These are phyloP conservation scores for Rutpela maculata DNA, from an alignment of 2,888 invertebrate species.

Conservation along the genomic window DNA sequence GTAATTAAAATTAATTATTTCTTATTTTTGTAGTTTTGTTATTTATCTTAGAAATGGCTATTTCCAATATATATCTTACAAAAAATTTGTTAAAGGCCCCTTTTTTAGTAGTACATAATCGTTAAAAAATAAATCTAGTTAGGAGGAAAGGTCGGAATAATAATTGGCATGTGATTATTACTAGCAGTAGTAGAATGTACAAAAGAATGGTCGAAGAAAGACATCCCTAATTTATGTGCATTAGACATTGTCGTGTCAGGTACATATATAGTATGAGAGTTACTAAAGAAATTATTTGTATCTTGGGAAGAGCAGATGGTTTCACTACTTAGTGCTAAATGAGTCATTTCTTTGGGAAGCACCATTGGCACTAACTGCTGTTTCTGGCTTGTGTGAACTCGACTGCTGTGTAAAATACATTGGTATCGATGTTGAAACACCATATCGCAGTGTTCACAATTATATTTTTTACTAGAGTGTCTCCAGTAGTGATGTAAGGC, in stretches of 20 bases:
- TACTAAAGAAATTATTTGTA: constrained; percentile 66
- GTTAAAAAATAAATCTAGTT: constrained; percentile 59
- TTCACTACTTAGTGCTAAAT: constrained; percentile 66
- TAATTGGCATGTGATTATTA: constrained; percentile 73
- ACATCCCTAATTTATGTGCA: constrained; percentile 73
- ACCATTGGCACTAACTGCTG: constrained; percentile 62
- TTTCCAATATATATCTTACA: constrained; percentile 42
- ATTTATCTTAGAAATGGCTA: constrained; percentile 17
- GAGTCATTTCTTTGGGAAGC: constrained; percentile 68
- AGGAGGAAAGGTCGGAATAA: constrained; percentile 73
- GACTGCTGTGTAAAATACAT: constrained; percentile 74
- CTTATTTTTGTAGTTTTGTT: constrained; percentile 4
- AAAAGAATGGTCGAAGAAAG: constrained; percentile 73
- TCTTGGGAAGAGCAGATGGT: constrained; percentile 65
- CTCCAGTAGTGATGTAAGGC: constrained; percentile 76
- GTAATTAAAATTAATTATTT: not conserved
- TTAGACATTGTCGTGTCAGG: constrained; percentile 70
- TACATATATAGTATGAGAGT: constrained; percentile 68
- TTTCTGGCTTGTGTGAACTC: constrained; percentile 69
- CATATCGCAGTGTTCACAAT: constrained; percentile 75
- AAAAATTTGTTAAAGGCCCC: constrained; percentile 61
- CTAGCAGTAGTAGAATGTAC: constrained; percentile 70
- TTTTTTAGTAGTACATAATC: constrained; percentile 51
- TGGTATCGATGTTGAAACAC: constrained; percentile 75
- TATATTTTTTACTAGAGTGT: constrained; percentile 72